A percentile compares a stretch with the other conserved stretches of the same genome.
Conservation (phyloP, 37 sponge, comb jelly and placozoan genomes). For the Hormiphora californensis region DNA sequence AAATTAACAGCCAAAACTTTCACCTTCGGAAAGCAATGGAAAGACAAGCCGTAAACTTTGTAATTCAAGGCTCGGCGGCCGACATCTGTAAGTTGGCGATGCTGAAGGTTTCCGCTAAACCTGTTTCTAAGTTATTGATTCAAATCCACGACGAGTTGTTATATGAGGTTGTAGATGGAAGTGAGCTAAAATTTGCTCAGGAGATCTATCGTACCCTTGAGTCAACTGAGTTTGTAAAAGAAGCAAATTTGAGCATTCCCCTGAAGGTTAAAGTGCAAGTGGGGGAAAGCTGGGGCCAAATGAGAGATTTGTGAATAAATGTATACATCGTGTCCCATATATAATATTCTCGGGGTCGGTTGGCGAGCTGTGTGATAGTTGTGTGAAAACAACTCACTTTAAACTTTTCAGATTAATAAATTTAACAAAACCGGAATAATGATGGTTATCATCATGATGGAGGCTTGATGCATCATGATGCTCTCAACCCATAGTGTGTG, state of each 20-base stretch:
- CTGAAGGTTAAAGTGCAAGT: constrained; percentile 7
- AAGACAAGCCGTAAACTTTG: constrained; percentile 49
- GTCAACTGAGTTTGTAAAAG: neutral
- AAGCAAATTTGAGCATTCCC: neutral
- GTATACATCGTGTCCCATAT: too few relatives aligned
- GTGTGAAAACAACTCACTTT: too few relatives aligned
- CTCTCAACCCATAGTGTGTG: too few relatives aligned
- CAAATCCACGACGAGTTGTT: constrained; percentile 35
- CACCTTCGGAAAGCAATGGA: constrained; percentile 16
- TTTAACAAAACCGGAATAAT: too few relatives aligned
- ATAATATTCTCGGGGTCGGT: too few relatives aligned
- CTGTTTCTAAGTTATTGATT: neutral
- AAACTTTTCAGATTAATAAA: too few relatives aligned
- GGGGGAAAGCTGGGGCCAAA: constrained; percentile 14
- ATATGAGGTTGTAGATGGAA: neutral
- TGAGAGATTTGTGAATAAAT: too few relatives aligned
- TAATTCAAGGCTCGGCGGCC: constrained; percentile 45
- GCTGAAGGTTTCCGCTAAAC: constrained; percentile 19
- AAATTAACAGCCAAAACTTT: constrained; percentile 7
- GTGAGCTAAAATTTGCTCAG: neutral
- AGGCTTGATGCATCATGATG: too few relatives aligned
- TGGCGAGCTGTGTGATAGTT: too few relatives aligned
- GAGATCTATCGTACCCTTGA: neutral
- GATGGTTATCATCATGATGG: too few relatives aligned
- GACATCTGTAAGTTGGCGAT: constrained; percentile 38